Evolutionary conservation across 1,140 invertebrate genomes (phyloP).

Genomic region (Akabosia matsudoensis): DNA sequence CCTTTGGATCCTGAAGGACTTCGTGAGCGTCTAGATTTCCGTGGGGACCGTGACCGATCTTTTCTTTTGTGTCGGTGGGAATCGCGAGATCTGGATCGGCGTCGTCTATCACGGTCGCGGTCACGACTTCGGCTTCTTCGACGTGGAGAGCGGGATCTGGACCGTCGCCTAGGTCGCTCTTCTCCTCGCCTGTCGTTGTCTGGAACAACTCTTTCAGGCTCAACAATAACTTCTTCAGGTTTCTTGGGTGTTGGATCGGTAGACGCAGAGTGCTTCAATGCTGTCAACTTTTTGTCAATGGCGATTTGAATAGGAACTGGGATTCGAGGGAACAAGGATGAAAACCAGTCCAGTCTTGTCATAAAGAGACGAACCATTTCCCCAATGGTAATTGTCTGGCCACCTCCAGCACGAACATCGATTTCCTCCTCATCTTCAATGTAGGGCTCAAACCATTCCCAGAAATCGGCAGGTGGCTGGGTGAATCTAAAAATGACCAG

Average conservation of each 20-base stretch:
- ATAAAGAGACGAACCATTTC: constrained; percentile 90
- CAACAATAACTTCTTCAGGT: neutral
- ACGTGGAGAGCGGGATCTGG: neutral
- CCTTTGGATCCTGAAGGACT: neutral
- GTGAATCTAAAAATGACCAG: constrained; percentile 73
- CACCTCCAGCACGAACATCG: constrained; percentile 95
- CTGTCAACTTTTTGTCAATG: constrained; percentile 44
- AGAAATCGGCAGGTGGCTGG: constrained; percentile 89
- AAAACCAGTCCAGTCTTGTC: constrained; percentile 96
- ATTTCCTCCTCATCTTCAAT: constrained; percentile 94
- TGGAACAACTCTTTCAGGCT: neutral
- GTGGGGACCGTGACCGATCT: neutral
- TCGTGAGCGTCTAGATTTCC: neutral
- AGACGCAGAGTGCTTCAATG: constrained; percentile 44
- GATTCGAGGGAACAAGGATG: constrained; percentile 95
- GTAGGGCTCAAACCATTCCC: constrained; percentile 96
- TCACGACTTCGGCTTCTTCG: neutral
- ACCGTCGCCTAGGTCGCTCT: neutral
- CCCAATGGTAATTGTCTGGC: constrained; percentile 89
- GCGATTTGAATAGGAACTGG: constrained; percentile 90
- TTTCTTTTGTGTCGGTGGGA: neutral
- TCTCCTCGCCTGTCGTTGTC: neutral
- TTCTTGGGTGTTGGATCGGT: constrained; percentile 35
- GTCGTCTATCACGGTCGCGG: neutral
- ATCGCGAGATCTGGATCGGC: neutral